phyloP scores from a whole-genome alignment of 2,797 vertebrate species.

The Poliocrania exsul region DNA sequence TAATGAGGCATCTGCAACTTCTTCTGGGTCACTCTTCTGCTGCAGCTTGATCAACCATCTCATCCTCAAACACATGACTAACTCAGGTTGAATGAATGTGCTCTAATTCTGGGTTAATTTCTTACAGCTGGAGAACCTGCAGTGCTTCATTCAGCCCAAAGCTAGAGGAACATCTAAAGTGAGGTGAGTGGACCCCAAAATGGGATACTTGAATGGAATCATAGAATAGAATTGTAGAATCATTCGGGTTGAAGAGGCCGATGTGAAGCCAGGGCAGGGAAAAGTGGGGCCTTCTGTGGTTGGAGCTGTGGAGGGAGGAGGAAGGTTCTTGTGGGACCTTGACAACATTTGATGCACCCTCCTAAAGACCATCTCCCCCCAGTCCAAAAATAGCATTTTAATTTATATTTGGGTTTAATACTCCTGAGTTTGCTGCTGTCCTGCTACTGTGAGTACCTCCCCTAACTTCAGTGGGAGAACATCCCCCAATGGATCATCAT shows the following conservation, averaged over 20 bases:
- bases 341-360: rapidly evolving
- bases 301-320: rapidly evolving
- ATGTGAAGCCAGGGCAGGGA: not conserved
- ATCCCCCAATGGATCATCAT: not conserved
- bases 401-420: rapidly evolving
- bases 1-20: not conserved
- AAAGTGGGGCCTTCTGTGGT: rapidly evolving
- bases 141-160: not conserved
- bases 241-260: not conserved
- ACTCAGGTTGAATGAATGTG: rapidly evolving
- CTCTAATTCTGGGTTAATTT: not conserved
- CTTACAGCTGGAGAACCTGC: not conserved
- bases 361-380: not conserved
- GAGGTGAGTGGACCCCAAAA: not conserved
- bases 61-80: not conserved
- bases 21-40: not conserved
- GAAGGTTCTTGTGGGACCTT: rapidly evolving
- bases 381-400: rapidly evolving
- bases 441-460: not conserved
- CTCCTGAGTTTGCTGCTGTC: not conserved
- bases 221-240: rapidly evolving
- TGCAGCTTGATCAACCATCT: not conserved
- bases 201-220: rapidly evolving
- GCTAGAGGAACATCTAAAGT: not conserved
- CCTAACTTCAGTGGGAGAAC: rapidly evolving